Evolutionary conservation across 2,888 invertebrate species (phyloP), one percentile per base, ranked within the genome.

Genomic region (Drosophila differens): DNA sequence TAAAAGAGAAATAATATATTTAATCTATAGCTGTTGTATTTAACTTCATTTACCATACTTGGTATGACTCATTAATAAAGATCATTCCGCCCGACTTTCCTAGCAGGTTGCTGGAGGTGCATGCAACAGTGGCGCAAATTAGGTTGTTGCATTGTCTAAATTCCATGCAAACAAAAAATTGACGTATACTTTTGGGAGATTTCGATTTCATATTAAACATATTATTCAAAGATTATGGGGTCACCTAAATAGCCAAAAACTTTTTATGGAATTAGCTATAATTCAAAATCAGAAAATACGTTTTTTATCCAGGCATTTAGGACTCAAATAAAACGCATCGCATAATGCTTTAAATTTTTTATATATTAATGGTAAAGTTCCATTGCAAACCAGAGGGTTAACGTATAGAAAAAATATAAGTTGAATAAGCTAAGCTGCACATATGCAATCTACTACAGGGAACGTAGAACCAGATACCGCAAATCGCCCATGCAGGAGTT

Each of bases 1-100:
- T 70, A 64, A 35, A 73, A 65, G 66, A 33, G 52, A 72, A 68
- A 63, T 51, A 47, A 71, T 57, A 64, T 58, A 61, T 70, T 60
- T 52, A 47, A 22, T 35, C 19, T 51, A 63, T 32, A 25, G 10
- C 19, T 6, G 19, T 37, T 32, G 22, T 9, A 14, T 16, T 39
- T 65, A 33, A 39, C 39, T 19, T 19, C 19, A 19, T 19, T 16
- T 19, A 7, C 16, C 19, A 37, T 37, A 19, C 16, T 16, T 37
- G 37, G 6, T 16, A 37, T 2, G 37, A 16, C 37, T 19, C 19
- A 37, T 37, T 19, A 19, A 37, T 7, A 19, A 16, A 16, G 1
- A 37, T 22, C 12, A 44, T 44, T 14, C 22, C 5, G 22, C 22
- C 12, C 44, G 12, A 44, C 22, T 44, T 12, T 44, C 22, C 10